These are phyloP conservation scores for Poecilia wingei DNA, from an alignment of 2,797 vertebrate species.

Conservation along the genomic window DNA sequence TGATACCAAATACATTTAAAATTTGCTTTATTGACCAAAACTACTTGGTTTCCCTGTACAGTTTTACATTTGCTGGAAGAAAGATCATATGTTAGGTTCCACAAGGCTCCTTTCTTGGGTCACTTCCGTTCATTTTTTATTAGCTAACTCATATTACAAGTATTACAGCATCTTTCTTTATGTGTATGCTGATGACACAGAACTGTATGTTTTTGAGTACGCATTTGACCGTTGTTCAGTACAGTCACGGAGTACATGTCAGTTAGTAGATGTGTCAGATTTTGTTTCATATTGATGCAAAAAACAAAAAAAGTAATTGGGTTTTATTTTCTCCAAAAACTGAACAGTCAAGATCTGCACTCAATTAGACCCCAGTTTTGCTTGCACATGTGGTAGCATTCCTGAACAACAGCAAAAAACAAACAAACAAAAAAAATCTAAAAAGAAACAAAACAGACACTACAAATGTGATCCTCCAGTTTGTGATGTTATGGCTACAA, in stretches of 20 bases:
- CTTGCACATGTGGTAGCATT: slow-evolving; percentile 59
- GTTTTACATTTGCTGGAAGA: neutral
- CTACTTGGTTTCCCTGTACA: neutral
- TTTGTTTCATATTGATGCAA: neutral
- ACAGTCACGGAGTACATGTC: neutral
- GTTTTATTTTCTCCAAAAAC: neutral
- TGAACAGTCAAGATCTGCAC: neutral
- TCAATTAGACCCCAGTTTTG: slow-evolving; percentile 39
- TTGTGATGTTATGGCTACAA: slow-evolving; percentile 66
- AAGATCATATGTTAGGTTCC: neutral
- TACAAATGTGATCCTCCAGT: slow-evolving; percentile 61
- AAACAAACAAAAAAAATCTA: too few relatives aligned
- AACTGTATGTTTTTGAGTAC: neutral
- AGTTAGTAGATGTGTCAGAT: neutral
- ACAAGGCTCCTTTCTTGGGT: neutral
- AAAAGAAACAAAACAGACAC: slow-evolving; percentile 10
- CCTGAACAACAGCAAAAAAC: slow-evolving; percentile 39
- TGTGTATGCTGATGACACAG: neutral
- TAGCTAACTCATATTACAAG: neutral
- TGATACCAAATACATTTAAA: neutral
- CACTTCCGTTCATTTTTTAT: neutral
- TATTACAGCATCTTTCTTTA: neutral
- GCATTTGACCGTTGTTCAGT: neutral
- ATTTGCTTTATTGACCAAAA: neutral
- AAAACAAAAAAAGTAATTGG: neutral